Evolutionary conservation across 2,888 invertebrate genomes (phyloP).

Genomic region (Tolmerus cingulatus): DNA sequence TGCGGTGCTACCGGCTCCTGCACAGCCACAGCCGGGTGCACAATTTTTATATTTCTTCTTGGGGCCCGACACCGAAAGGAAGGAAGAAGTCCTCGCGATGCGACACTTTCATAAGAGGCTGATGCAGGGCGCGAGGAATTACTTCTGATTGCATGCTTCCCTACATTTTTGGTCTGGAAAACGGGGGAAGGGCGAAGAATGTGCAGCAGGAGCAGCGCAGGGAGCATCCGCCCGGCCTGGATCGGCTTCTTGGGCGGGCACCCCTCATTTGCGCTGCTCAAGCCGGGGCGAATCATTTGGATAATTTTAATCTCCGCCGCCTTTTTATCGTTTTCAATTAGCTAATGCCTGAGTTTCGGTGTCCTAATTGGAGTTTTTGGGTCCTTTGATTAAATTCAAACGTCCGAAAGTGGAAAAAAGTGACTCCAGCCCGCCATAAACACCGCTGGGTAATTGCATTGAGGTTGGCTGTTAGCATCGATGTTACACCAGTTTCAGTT

Average conservation of each 20-base stretch:
- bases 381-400: conserved; percentile 39
- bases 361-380: conserved; percentile 28
- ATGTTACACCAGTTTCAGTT: not conserved
- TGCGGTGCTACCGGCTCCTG: not conserved
- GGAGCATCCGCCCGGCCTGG: not conserved
- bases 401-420: conserved; percentile 15
- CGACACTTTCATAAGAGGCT: conserved; percentile 31
- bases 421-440: conserved; percentile 1
- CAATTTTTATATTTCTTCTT: not conserved
- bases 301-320: conserved; percentile 47
- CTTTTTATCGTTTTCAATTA: conserved; percentile 47
- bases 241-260: not conserved
- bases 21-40: not conserved
- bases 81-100: conserved; percentile 17
- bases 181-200: not conserved
- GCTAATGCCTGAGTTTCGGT: conserved; percentile 45
- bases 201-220: not conserved
- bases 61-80: not conserved
- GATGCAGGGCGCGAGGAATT: conserved; percentile 4
- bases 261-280: not conserved
- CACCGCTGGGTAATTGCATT: conserved; percentile 10
- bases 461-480: conserved; percentile 15
- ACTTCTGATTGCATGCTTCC: not conserved
- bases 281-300: conserved; percentile 39
- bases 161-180: conserved; percentile 21